Evolutionary conservation across 2,113 vertebrate species (phyloP).

Genomic region (Pelobates fuscus): DNA sequence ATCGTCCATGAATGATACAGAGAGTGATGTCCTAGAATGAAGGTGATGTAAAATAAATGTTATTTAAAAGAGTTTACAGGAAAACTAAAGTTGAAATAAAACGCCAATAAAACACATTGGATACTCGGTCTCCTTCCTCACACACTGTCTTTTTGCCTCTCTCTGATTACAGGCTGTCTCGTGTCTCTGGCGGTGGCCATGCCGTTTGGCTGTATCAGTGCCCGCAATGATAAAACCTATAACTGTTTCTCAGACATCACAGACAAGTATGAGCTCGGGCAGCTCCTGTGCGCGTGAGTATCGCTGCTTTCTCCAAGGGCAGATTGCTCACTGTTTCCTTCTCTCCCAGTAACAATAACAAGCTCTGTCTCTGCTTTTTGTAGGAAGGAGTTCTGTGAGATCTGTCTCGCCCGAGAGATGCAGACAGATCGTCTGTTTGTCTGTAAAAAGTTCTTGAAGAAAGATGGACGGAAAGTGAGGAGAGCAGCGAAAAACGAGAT

Average conservation of each 20-base stretch:
- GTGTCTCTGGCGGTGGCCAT: conserved; percentile 56
- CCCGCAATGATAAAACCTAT: conserved; percentile 77
- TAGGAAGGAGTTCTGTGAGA: conserved; percentile 85
- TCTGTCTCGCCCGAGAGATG: conserved; percentile 78
- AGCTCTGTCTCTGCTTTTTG: too few relatives aligned
- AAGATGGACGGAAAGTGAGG: conserved; percentile 81
- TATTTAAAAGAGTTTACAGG: too few relatives aligned
- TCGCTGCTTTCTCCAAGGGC: neutral
- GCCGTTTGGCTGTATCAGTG: conserved; percentile 82
- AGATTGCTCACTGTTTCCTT: neutral
- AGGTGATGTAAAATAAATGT: too few relatives aligned
- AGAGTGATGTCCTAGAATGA: too few relatives aligned
- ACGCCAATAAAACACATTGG: neutral
- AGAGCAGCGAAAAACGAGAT: conserved; percentile 85
- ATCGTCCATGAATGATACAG: too few relatives aligned
- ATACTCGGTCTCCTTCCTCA: neutral
- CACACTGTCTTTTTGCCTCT: neutral
- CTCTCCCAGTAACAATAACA: neutral
- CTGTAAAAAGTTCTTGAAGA: conserved; percentile 85
- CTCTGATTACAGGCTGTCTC: neutral
- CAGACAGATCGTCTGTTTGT: conserved; percentile 79
- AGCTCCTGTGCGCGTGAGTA: conserved; percentile 80
- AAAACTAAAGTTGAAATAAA: too few relatives aligned
- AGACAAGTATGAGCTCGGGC: conserved; percentile 84
- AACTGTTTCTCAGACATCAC: conserved; percentile 75